A percentile compares a stretch with the other conserved stretches of the same genome.
Conservation (phyloP, 2,113 vertebrate species). For the Podiceps cristatus region DNA sequence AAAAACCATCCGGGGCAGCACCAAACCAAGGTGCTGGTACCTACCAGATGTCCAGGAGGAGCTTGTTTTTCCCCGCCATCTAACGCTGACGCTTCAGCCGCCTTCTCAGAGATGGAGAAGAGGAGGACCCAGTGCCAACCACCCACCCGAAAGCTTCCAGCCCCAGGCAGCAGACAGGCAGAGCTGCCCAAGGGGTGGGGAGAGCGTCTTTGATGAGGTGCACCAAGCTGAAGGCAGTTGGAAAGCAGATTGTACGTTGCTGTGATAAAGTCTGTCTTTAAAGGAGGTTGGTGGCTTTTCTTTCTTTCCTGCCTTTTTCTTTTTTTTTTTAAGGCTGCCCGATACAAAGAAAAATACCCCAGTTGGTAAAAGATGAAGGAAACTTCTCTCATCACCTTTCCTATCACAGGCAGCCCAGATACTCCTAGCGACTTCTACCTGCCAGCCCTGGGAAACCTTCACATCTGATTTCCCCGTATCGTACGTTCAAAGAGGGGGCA, state of each 20-base stretch:
- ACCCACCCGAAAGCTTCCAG: background rate
- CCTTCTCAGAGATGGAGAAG: background rate
- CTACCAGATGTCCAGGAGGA: background rate
- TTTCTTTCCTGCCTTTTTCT: background rate
- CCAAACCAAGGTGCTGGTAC: background rate
- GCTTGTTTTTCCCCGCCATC: background rate
- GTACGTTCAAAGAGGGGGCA: background rate
- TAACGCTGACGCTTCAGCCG: background rate
- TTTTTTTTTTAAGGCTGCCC: background rate
- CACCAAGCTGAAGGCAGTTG: background rate
- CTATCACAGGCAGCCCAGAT: background rate
- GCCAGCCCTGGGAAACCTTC: background rate
- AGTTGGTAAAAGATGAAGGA: constrained; percentile 22
- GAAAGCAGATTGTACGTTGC: background rate
- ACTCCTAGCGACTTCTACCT: background rate
- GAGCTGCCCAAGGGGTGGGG: background rate
- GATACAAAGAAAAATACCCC: background rate
- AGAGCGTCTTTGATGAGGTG: background rate
- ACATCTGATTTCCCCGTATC: background rate
- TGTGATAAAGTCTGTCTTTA: background rate
- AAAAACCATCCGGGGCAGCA: background rate
- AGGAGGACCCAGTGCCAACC: background rate
- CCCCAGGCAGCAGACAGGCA: background rate
- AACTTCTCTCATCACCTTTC: background rate
- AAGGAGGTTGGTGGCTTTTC: background rate